Conservation (phyloP, 1,140 invertebrate species). For the Anoplolepis gracilipes region DNA sequence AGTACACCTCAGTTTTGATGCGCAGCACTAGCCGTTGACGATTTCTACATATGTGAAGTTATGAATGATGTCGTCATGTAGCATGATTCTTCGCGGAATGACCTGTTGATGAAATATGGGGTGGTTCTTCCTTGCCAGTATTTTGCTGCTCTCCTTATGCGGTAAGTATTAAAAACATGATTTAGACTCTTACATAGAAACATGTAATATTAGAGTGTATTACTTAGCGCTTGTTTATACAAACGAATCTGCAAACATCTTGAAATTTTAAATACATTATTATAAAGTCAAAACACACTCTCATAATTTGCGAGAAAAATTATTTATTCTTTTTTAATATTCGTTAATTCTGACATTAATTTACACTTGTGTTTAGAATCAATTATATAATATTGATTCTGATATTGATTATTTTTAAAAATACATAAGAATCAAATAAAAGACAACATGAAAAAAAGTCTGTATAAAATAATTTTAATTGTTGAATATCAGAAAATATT, state of each 20-base stretch:
- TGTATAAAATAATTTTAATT: too few species aligned
- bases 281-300: not conserved
- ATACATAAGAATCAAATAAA: not conserved
- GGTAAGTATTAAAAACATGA: conserved; percentile 61
- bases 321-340: not conserved
- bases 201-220: not conserved
- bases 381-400: not conserved
- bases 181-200: not conserved
- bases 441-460: too few species aligned
- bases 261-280: not conserved
- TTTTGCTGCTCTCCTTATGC: conserved; percentile 74
- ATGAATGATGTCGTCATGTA: conserved; percentile 59
- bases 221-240: not conserved
- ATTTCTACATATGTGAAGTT: conserved; percentile 28
- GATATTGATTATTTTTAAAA: not conserved
- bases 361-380: not conserved
- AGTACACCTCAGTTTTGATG: conserved; percentile 36
- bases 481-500: not conserved
- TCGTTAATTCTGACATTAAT: not conserved
- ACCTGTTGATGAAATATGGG: conserved; percentile 77
- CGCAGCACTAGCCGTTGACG: conserved; percentile 27
- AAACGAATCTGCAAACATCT: not conserved
- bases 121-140: conserved; percentile 73
- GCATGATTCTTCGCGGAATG: conserved; percentile 57
- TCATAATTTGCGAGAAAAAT: not conserved